These are phyloP conservation scores for Scolopax bukidnonensis DNA, from an alignment of 2,797 vertebrate genomes.

Conservation along the genomic window DNA sequence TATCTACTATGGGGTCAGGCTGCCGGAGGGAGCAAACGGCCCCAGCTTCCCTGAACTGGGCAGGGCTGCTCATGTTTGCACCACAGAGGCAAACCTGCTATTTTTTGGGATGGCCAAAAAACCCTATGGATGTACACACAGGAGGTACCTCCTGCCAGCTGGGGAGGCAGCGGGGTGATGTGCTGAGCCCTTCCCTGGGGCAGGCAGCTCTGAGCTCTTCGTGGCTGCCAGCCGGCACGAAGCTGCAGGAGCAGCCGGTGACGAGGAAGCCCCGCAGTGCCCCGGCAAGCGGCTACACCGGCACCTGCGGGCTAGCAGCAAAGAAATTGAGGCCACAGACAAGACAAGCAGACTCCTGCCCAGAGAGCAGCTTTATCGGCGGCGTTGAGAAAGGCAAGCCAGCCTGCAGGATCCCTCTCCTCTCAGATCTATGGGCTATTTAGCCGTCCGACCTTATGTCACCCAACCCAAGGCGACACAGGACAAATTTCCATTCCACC, in stretches of 20 bases:
- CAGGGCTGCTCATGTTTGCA: neutral
- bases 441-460: neutral
- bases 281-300: neutral
- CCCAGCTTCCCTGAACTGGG: neutral
- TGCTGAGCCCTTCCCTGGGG: neutral
- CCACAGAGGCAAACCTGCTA: neutral
- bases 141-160: neutral
- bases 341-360: constrained; percentile 11
- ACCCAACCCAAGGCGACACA: neutral
- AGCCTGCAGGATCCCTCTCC: neutral
- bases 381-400: neutral
- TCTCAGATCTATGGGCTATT: neutral
- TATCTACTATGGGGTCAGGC: neutral
- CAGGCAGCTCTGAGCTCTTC: neutral
- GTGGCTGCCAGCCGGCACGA: neutral
- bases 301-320: neutral
- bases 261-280: neutral
- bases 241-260: neutral
- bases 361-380: neutral
- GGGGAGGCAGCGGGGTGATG: neutral
- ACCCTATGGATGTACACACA: accelerated
- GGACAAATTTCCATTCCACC: neutral
- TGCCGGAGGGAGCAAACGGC: neutral
- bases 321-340: constrained; percentile 4
- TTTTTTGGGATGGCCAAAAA: neutral